Evolutionary conservation across 2,888 invertebrate genomes (phyloP), one percentile per base, ranked within the genome.

Genomic region (Lampropteryx suffumata): DNA sequence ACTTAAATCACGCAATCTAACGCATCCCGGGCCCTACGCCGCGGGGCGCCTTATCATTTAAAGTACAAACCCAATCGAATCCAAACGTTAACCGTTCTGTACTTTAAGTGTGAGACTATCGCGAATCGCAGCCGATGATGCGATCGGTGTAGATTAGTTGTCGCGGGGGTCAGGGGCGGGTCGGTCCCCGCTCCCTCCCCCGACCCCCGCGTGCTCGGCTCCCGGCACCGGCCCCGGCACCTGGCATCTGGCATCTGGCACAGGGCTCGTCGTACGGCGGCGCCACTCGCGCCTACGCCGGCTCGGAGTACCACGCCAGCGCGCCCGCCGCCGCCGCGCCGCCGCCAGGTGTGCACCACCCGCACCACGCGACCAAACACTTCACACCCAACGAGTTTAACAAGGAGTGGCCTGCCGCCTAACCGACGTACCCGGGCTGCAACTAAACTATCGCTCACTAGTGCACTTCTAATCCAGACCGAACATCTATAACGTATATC

Each of bases 361-460:
- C 90, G 85, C 90, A 90, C 69, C 90, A 90, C 87, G 89, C 90
- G 80, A 90, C 88, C 82, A 91, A 91, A 87, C 91, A 90, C 85
- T 90, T 89, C 89, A 76, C 64, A 76, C 74, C 82, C 78, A 83
- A 79, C 82, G 90, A 90, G 79, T 90, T 90, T 84, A 84, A 77
- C 88, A 91, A 91, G 90, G 91, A 91, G 86, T 90, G 91, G 91
- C 89, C 90, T 66, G 86, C 90, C 84, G 90, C 90, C 66, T 90
- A 90, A 7, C 5, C 12, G 2, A 14, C 1, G n/a, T n/a, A n/a
- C n/a, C n/a, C n/a, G n/a, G n/a, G n/a, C n/a, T n/a, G n/a, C n/a
- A n/a, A n/a, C n/a, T n/a, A n/a, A n/a, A n/a, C n/a, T n/a, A n/a
- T n/a, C n/a, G n/a, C n/a, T n/a, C n/a, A n/a, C n/a, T n/a, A n/a